Conservation (phyloP, 2,113 vertebrate species). For the Phylloscopus whistleri region DNA sequence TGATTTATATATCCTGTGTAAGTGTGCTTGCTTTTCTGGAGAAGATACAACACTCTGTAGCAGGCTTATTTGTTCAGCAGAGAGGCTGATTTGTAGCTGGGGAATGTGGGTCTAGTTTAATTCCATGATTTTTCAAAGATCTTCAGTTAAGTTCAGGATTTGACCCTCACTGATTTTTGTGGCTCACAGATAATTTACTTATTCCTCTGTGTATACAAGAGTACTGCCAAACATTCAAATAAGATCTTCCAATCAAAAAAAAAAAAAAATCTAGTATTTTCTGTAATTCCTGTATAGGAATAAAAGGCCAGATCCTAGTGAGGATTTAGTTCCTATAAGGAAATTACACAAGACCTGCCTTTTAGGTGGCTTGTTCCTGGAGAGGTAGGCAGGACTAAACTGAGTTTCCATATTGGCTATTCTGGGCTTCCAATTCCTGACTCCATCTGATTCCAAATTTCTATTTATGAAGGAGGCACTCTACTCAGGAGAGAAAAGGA, state of each 20-base stretch:
- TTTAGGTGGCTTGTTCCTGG: neutral
- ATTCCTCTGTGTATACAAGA: neutral
- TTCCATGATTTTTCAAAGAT: neutral
- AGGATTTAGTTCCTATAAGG: neutral
- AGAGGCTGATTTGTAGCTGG: neutral
- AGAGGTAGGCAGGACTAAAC: neutral
- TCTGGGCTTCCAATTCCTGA: neutral
- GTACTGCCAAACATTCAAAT: neutral
- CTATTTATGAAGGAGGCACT: fast-evolving
- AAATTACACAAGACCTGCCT: neutral
- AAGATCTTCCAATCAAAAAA: neutral
- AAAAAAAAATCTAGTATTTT: neutral
- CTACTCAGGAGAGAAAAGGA: neutral
- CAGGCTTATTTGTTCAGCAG: neutral
- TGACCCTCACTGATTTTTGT: neutral
- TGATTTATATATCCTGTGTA: neutral
- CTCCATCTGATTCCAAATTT: neutral
- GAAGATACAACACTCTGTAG: neutral
- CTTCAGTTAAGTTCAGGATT: neutral
- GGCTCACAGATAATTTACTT: neutral
- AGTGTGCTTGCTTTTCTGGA: neutral
- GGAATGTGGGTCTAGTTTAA: neutral
- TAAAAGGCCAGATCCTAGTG: neutral
- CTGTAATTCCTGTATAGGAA: neutral
- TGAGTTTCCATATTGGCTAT: neutral